Evolutionary conservation across 2,797 vertebrate genomes (phyloP), one percentile per base, ranked within the genome.

Genomic region (Hoplostethus mediterraneus): DNA sequence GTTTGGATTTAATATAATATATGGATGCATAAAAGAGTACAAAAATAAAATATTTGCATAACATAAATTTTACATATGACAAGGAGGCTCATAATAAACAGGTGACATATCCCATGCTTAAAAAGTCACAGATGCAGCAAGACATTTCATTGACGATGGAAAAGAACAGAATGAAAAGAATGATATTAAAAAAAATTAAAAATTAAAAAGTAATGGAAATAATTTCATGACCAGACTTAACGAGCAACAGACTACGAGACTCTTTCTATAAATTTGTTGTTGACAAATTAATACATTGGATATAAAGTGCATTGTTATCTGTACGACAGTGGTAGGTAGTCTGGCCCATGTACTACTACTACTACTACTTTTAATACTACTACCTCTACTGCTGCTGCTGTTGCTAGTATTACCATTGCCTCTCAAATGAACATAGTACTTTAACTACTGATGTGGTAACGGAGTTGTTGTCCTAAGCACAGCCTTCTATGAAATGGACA

Each of bases 241-340:
- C 57, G 66, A 67, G 65, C 28, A 5, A 49, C 21, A 31, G 12
- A 33, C 57, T 11, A 36, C 38, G 9, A 71, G 63, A 55, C 11
- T n/a, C 6, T 31, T 13, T 48, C 17, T 47, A 25, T 55, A 21
- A 72, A 51, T 67, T 66, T 83, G 63, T 57, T 47, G 21, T 83
- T 82, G 71, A 76, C 73, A 87, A 75, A 77, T 77, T 69, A 90
- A 89, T 77, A 85, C 67, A 87, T 84, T 79, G 70, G 71, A 80
- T 91, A 89, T 95, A 95, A 95, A 94, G 94, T 94, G 93, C 94
- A 86, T 90, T 84, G 70, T 77, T 91, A 89, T 91, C 83, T 89
- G 84, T 69, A 86, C 83, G 82, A 89, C 64, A 84, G 80, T 77
- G 70, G 66, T 81, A 87, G 88, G 80, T 84, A 89, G 81, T 88